Base-by-base conservation (phyloP, 2,888 invertebrate genomes). In the Brachypalpus laphriformis region DNA sequence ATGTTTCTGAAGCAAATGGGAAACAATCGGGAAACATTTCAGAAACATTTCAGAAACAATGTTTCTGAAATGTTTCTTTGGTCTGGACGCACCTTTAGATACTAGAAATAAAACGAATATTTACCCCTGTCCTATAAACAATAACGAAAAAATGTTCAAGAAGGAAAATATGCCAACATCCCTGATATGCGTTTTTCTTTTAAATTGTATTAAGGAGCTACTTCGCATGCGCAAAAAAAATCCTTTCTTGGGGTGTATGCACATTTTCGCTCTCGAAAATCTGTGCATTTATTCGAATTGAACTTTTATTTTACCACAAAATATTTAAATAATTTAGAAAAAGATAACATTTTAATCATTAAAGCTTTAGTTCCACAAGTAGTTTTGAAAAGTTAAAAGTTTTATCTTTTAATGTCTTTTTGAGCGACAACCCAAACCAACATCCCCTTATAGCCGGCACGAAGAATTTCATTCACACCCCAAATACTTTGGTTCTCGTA, bases 221-320 rank as follows among this genome's bases (percentile, higher is more conserved):
- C 16, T 42, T 42, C 72, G 72, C 80, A 80, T 80, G 80, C 72
- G 72, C 72, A n/a, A 54, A 34, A 66, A 63, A 74, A 49, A 49
- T 78, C 71, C 78, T 78, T 71, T 5, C 11, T 66, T 49, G 8
- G 28, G 20, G 16, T 40, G n/a, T 20, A 31, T 59, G 20, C 49
- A 47, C 49, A 59, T 45, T 34, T n/a, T 0, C 8, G 14, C 14
- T 16, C 0, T 9, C 54, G 1, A n/a, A 28, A 42, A 14, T 47
- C 11, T 47, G 25, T 51, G 25, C 25, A 51, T n/a, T 6, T 25
- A 25, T 25, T 14, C 22, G n/a, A 59, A 59, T 14, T 34, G 18
- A 11, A 9, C 9, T 20, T 9, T 20, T 54, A n/a, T 34, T 34
- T 34, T 11, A 11, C 11, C 34, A 34, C 9, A 34, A 8, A 11